Percentiles rank a stretch among this genome's conserved stretches.
Evolutionary conservation across 2,888 invertebrate genomes (phyloP).

Genomic region (Unio delphinus): DNA sequence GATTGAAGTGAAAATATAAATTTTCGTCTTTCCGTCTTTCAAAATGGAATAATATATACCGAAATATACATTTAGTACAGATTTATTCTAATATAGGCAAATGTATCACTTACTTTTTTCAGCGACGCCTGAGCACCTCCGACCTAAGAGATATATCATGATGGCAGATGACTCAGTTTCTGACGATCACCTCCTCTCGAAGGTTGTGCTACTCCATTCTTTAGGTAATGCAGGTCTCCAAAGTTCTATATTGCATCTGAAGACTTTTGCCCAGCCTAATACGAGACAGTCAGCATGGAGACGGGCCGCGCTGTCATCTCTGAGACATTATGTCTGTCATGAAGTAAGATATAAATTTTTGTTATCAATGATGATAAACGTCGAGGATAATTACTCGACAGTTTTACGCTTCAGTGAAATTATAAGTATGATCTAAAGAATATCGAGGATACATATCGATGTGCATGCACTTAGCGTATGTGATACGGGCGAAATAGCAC

Average conservation of each 20-base stretch:
- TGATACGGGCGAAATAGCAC: no score
- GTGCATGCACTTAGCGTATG: not conserved
- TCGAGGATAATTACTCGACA: no score
- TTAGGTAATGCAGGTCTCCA: constrained; percentile 50
- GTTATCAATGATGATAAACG: no score
- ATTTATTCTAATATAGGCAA: not conserved
- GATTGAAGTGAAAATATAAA: no score
- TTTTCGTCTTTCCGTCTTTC: not conserved
- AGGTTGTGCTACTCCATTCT: constrained; percentile 44
- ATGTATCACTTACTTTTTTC: not conserved
- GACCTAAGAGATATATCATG: constrained; percentile 21
- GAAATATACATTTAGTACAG: not conserved
- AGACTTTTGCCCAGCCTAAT: constrained; percentile 43
- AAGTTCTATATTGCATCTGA: constrained; percentile 37
- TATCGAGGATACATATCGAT: no score
- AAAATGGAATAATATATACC: not conserved
- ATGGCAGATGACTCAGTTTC: constrained; percentile 16
- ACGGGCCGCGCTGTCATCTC: constrained; percentile 42
- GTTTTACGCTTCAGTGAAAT: no score
- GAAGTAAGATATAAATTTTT: constrained; percentile 25
- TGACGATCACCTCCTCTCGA: constrained; percentile 38
- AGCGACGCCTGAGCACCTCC: constrained; percentile 5
- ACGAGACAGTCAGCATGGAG: constrained; percentile 40
- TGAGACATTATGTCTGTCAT: constrained; percentile 44
- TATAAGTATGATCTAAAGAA: no score